Evolutionary conservation across 2,113 vertebrate genomes (phyloP).

Genomic region (Halichoerus grypus): DNA sequence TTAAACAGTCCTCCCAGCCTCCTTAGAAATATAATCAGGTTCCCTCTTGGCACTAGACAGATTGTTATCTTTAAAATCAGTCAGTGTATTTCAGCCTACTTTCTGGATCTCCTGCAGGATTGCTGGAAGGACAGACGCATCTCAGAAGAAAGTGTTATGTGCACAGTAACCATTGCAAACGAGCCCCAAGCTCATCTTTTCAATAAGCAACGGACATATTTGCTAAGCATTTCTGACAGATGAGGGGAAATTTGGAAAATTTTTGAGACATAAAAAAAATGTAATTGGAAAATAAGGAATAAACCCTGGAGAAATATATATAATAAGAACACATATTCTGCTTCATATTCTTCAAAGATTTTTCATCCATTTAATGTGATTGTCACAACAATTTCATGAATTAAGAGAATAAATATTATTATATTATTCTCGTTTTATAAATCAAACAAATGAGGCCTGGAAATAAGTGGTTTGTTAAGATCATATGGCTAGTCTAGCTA

Average conservation of each 20-base stretch:
- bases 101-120: background rate
- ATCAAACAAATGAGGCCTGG: background rate
- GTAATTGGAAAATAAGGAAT: background rate
- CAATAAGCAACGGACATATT: background rate
- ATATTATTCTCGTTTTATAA: constrained; percentile 14
- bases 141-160: background rate
- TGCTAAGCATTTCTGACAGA: constrained; percentile 33
- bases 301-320: background rate
- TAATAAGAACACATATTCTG: background rate
- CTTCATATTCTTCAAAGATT: constrained; percentile 10
- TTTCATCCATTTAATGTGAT: background rate
- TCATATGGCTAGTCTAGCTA: background rate
- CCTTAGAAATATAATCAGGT: background rate
- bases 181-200: background rate
- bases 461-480: background rate
- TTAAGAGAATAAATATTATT: background rate
- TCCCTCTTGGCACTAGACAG: background rate
- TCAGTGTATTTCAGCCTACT: background rate
- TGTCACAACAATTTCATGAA: background rate
- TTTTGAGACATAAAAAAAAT: background rate
- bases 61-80: background rate
- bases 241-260: background rate
- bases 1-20: background rate
- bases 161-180: background rate
- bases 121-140: background rate